Evolutionary conservation across 2,888 invertebrate species (phyloP).

Genomic region (Sesia bembeciformis): DNA sequence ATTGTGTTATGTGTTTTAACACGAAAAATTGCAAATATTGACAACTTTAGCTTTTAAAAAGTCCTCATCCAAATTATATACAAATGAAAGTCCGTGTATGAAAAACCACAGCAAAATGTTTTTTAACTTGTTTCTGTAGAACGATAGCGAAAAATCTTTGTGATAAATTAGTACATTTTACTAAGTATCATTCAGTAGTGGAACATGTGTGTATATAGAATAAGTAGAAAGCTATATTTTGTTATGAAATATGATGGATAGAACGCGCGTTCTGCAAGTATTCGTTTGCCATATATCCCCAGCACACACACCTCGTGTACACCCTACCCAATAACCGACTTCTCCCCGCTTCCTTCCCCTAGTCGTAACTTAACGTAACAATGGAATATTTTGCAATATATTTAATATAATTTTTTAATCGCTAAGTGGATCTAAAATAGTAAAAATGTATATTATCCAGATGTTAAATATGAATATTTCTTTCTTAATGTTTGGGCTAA

Average conservation of each 20-base stretch:
- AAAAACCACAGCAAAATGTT: too few species aligned
- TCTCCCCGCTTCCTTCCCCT: constrained; percentile 21
- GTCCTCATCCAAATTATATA: too few species aligned
- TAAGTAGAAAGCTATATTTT: constrained; percentile 66
- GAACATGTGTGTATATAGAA: constrained; percentile 41
- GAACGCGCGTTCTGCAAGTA: constrained; percentile 29
- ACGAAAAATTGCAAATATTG: too few species aligned
- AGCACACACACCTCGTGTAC: constrained; percentile 8
- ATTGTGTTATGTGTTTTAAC: too few species aligned
- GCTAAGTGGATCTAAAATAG: constrained; percentile 64
- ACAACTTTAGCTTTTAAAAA: too few species aligned
- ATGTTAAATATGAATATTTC: constrained; percentile 74
- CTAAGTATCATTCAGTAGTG: constrained; percentile 54
- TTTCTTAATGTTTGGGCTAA: constrained; percentile 73
- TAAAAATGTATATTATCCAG: constrained; percentile 69
- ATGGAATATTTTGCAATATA: constrained; percentile 72
- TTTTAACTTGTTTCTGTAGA: constrained; percentile 44
- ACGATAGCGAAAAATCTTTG: constrained; percentile 50
- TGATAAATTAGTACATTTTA: constrained; percentile 43
- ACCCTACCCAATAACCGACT: constrained; percentile 17
- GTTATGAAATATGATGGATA: constrained; percentile 42
- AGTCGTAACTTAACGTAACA: constrained; percentile 47
- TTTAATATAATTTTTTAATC: constrained; percentile 48
- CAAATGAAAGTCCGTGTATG: too few species aligned
- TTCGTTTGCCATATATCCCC: constrained; percentile 48